Conservation (phyloP, 1,140 invertebrate species). For the Anagrus nilaparvatae region DNA sequence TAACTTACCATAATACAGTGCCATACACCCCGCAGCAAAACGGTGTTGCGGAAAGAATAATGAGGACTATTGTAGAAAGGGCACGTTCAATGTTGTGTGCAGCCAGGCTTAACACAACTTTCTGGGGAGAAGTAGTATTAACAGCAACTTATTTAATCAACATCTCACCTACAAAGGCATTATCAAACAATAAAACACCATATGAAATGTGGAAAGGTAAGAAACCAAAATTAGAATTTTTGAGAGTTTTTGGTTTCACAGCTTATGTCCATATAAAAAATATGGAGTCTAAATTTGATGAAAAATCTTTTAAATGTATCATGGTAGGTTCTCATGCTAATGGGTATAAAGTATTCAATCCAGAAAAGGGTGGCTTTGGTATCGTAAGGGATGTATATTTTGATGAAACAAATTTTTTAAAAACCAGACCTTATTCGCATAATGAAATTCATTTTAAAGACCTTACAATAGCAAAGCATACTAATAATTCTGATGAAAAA, state of each 20-base stretch:
- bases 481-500: too few species aligned
- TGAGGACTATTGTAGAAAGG: too few species aligned
- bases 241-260: conserved; percentile 40
- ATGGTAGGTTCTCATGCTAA: conserved; percentile 35
- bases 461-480: too few species aligned
- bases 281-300: too few species aligned
- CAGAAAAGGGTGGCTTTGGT: conserved; percentile 26
- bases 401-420: conserved; percentile 29
- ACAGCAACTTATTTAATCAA: conserved; percentile 39
- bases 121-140: too few species aligned
- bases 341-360: conserved; percentile 34
- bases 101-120: too few species aligned
- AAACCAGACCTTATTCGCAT: too few species aligned
- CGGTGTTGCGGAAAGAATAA: too few species aligned
- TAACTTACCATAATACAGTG: too few species aligned
- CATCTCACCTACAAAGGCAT: conserved; percentile 30
- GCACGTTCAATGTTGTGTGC: too few species aligned
- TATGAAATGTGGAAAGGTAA: conserved; percentile 37
- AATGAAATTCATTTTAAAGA: too few species aligned
- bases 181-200: conserved; percentile 32
- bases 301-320: conserved; percentile 32
- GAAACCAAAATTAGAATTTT: conserved; percentile 36
- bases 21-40: too few species aligned
- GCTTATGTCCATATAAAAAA: conserved; percentile 35
- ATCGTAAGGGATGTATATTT: conserved; percentile 32